phyloP scores from a whole-genome alignment of 2,888 invertebrate genomes.

The Drosophila flavopinicola region DNA sequence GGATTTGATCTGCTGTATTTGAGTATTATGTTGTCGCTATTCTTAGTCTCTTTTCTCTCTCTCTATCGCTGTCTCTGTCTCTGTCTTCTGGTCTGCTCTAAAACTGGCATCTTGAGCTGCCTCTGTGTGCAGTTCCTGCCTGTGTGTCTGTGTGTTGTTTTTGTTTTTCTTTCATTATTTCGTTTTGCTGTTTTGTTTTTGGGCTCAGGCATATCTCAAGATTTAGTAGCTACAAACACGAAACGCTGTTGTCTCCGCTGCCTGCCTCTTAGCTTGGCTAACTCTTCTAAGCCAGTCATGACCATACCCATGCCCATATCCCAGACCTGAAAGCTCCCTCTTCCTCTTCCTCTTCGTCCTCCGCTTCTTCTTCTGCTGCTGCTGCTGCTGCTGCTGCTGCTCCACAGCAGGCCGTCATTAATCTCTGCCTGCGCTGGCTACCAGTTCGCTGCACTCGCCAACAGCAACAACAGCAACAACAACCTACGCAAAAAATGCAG shows the following conservation, averaged over 20 bases:
- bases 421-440: constrained; percentile 66
- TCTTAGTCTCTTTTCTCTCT: constrained; percentile 4
- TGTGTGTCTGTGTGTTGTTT: neutral
- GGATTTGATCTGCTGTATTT: constrained; percentile 3
- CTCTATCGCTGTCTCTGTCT: neutral
- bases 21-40: constrained; percentile 3
- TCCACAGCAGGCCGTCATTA: constrained; percentile 48
- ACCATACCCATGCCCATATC: neutral
- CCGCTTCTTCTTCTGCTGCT: neutral
- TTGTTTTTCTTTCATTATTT: too few relatives aligned
- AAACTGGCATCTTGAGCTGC: constrained; percentile 20
- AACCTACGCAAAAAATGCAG: constrained; percentile 78
- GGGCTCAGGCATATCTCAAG: constrained; percentile 39
- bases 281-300: constrained; percentile 43
- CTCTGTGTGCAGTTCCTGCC: constrained; percentile 14
- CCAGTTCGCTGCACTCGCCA: constrained; percentile 73
- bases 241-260: constrained; percentile 34
- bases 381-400: constrained; percentile 2
- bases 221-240: constrained; percentile 69
- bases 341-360: neutral
- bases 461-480: neutral
- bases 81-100: constrained; percentile 1
- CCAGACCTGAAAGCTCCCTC: neutral
- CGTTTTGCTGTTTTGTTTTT: constrained; percentile 5
- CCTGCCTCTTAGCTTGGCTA: constrained; percentile 40